These are phyloP conservation scores for Potamarius usumacintae DNA, from an alignment of 2,113 vertebrate genomes.

Conservation along the genomic window DNA sequence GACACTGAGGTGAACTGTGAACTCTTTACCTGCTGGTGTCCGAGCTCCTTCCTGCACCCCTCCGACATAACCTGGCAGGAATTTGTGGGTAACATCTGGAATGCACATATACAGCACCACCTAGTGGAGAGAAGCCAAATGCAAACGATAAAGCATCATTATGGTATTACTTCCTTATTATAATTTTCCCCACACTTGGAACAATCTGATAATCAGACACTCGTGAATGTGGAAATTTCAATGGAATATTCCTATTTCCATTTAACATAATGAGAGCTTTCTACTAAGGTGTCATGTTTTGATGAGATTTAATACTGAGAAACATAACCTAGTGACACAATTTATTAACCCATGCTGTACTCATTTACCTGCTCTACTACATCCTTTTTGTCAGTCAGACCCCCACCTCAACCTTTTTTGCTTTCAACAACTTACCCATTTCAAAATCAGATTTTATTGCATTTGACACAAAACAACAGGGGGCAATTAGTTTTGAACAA, in stretches of 20 bases:
- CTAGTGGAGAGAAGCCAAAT: too few relatives aligned
- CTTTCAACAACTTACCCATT: neutral
- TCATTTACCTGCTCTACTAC: neutral
- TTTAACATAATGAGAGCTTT: neutral
- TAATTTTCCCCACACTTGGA: too few relatives aligned
- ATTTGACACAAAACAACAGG: neutral
- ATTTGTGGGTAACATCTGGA: too few relatives aligned
- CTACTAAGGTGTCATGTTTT: neutral
- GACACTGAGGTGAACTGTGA: too few relatives aligned
- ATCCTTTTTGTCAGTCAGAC: neutral
- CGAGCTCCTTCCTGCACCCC: too few relatives aligned
- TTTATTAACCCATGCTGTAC: neutral
- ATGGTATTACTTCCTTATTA: too few relatives aligned
- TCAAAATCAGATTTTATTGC: neutral
- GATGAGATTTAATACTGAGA: neutral
- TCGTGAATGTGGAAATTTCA: neutral
- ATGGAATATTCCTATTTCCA: neutral
- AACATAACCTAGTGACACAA: neutral
- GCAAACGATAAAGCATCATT: too few relatives aligned
- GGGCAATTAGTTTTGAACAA: neutral
- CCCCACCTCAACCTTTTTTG: neutral
- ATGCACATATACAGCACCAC: too few relatives aligned
- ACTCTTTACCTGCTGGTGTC: too few relatives aligned
- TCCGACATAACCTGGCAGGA: too few relatives aligned
- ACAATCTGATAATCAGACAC: neutral